These are phyloP conservation scores for Bufo gargarizans DNA, from an alignment of 2,113 vertebrate genomes.

Conservation along the genomic window DNA sequence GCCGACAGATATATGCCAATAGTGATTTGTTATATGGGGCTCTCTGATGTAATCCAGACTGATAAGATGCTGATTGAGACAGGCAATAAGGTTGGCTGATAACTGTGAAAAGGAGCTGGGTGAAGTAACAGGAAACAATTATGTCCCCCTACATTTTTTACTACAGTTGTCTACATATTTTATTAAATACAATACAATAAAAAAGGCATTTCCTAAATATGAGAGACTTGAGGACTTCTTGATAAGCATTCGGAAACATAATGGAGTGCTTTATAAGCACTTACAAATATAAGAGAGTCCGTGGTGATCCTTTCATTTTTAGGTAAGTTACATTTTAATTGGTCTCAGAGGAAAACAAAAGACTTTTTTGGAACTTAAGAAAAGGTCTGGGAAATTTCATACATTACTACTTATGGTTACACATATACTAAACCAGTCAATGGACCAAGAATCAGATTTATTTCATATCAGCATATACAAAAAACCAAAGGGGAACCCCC, in stretches of 20 bases:
- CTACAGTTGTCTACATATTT: background rate
- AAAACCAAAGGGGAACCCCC: background rate
- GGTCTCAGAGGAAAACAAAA: background rate
- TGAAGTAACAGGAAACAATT: background rate
- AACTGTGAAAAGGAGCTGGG: background rate
- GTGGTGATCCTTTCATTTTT: slow-evolving; percentile 31
- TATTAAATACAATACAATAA: slow-evolving; percentile 13
- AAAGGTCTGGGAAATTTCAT: slow-evolving; percentile 42
- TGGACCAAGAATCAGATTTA: slow-evolving; percentile 29
- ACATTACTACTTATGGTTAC: background rate
- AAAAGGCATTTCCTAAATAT: slow-evolving; percentile 4
- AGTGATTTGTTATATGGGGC: background rate
- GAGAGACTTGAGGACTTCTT: background rate
- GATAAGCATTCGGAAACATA: slow-evolving; percentile 9
- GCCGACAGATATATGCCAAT: too few species aligned
- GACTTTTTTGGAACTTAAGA: slow-evolving; percentile 13
- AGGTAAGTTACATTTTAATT: slow-evolving; percentile 32
- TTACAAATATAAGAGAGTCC: background rate
- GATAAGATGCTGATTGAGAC: background rate
- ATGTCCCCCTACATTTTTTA: background rate
- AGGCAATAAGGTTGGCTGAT: background rate
- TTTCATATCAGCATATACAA: slow-evolving; percentile 28
- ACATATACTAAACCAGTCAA: slow-evolving; percentile 24
- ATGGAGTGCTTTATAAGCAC: slow-evolving; percentile 28
- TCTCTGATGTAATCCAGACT: background rate